These are phyloP conservation scores for Rhynchonema sp. DNA, from an alignment of 2,888 invertebrate species.

Conservation along the genomic window DNA sequence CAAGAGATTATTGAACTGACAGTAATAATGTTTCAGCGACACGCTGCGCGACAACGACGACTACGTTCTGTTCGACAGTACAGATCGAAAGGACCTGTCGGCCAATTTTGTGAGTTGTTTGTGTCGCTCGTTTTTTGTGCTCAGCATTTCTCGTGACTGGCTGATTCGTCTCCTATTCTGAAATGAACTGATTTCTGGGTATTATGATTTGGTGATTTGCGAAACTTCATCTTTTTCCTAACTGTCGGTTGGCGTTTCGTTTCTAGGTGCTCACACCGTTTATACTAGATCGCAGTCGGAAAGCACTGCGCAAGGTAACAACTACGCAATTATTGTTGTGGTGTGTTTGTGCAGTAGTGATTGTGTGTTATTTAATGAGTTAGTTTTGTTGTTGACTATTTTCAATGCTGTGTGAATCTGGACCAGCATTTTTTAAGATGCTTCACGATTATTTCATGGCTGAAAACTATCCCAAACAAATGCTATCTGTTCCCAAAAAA, in stretches of 20 bases:
- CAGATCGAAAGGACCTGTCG: neutral
- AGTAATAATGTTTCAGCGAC: slow-evolving; percentile 4
- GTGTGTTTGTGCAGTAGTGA: too few species aligned
- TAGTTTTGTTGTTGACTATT: too few species aligned
- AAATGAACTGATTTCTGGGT: neutral
- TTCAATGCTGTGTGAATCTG: too few species aligned
- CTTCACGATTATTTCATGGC: too few species aligned
- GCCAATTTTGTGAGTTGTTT: slow-evolving; percentile 1
- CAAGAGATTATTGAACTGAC: too few species aligned
- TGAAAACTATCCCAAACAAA: too few species aligned
- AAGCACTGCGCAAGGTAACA: slow-evolving; percentile 90
- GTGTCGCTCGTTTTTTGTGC: neutral
- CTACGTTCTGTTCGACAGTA: slow-evolving; percentile 17
- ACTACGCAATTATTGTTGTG: too few species aligned
- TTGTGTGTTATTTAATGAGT: too few species aligned
- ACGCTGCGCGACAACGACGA: slow-evolving; percentile 24
- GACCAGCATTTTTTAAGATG: too few species aligned
- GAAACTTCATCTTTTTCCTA: too few species aligned
- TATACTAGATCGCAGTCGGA: slow-evolving; percentile 86
- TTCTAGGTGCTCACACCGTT: slow-evolving; percentile 44
- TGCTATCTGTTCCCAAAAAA: too few species aligned
- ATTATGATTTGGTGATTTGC: neutral
- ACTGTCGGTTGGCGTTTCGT: too few species aligned
- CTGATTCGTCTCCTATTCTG: neutral
- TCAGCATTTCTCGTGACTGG: neutral